Percentiles rank a stretch among this genome's conserved stretches.
phyloP scores from a whole-genome alignment of 2,888 invertebrate genomes.

The Epirrhoe alternata region DNA sequence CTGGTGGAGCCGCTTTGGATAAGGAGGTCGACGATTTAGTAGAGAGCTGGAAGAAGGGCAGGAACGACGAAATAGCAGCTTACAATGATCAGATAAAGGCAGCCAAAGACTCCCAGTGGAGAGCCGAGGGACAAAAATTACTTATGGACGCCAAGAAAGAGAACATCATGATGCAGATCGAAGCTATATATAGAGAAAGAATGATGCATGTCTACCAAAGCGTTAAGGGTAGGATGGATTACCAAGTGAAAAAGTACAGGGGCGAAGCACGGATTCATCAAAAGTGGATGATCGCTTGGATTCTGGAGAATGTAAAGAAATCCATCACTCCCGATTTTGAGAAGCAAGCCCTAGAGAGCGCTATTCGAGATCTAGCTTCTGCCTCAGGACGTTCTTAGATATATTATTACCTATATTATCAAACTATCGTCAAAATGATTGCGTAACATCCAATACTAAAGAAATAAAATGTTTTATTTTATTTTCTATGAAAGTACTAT shows the following conservation, averaged over 20 bases:
- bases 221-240: slow-evolving; percentile 93
- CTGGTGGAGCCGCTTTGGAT: slow-evolving; percentile 86
- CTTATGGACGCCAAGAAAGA: slow-evolving; percentile 94
- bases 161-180: slow-evolving; percentile 95
- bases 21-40: slow-evolving; percentile 87
- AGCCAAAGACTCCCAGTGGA: slow-evolving; percentile 89
- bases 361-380: slow-evolving; percentile 91
- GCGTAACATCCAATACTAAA: slow-evolving; percentile 3
- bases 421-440: slow-evolving; percentile 1
- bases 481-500: background rate
- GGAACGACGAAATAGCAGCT: slow-evolving; percentile 76
- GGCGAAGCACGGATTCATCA: slow-evolving; percentile 93
- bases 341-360: slow-evolving; percentile 92
- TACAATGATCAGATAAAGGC: slow-evolving; percentile 83
- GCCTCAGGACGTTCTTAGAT: slow-evolving; percentile 79
- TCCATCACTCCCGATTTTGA: slow-evolving; percentile 94
- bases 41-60: slow-evolving; percentile 77
- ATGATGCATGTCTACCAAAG: slow-evolving; percentile 78
- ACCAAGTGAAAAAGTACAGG: slow-evolving; percentile 92
- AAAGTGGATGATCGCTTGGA: slow-evolving; percentile 97
- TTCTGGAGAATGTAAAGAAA: slow-evolving; percentile 91
- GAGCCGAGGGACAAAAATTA: slow-evolving; percentile 90
- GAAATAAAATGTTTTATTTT: slow-evolving; percentile 12
- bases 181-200: slow-evolving; percentile 93
- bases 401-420: background rate